A percentile compares a stretch with the other conserved stretches of the same genome.
Evolutionary conservation across 2,113 vertebrate species (phyloP).

Genomic region (Brevimyrus niger): DNA sequence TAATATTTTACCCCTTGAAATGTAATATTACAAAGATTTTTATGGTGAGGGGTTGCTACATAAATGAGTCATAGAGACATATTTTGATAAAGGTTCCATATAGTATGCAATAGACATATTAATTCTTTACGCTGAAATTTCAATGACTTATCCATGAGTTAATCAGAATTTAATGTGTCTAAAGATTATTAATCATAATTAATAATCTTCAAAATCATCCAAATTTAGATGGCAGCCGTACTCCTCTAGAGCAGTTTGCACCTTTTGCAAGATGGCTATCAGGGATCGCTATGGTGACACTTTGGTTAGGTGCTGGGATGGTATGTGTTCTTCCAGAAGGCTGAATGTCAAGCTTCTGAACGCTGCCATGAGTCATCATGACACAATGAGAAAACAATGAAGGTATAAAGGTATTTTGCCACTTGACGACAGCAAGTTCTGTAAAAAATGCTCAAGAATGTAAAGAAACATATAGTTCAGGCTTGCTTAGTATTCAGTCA

Average conservation of each 20-base stretch:
- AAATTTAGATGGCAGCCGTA: constrained; percentile 48
- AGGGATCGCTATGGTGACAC: constrained; percentile 52
- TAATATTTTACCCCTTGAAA: neutral
- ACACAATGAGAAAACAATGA: neutral
- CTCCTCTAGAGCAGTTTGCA: constrained; percentile 50
- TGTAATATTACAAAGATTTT: neutral
- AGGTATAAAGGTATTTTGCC: neutral
- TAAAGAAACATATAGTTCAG: neutral
- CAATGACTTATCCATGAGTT: neutral
- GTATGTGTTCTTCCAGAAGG: constrained; percentile 49
- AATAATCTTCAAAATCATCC: constrained; percentile 11
- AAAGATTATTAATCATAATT: neutral
- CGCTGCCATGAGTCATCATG: constrained; percentile 14
- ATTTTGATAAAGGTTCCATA: neutral
- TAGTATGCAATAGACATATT: neutral
- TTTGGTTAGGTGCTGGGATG: constrained; percentile 46
- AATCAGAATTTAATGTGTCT: neutral
- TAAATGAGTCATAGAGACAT: neutral
- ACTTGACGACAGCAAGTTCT: neutral
- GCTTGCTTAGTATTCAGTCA: neutral
- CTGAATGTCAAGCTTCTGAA: constrained; percentile 58
- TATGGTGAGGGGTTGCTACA: neutral
- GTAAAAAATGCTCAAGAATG: neutral
- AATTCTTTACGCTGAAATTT: neutral
- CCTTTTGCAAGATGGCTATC: constrained; percentile 53